phyloP scores from a whole-genome alignment of 1,140 invertebrate genomes.

The Scylla paramamosain region DNA sequence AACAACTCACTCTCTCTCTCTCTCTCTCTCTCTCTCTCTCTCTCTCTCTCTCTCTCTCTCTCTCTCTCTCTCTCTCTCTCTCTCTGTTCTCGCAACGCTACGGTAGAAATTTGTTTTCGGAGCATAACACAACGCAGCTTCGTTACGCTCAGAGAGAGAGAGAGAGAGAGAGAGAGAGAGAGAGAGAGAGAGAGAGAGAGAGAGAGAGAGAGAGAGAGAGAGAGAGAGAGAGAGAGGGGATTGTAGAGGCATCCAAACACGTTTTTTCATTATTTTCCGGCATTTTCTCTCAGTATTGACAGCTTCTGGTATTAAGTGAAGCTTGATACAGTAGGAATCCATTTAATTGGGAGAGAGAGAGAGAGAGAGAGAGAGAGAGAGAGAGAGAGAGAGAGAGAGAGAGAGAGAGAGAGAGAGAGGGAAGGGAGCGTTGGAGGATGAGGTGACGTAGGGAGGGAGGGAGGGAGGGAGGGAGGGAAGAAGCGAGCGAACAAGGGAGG shows the following conservation, averaged over 20 bases:
- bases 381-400: too few species aligned
- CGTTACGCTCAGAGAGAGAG: too few species aligned
- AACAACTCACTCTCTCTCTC: constrained; percentile 25
- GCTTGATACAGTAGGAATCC: constrained; percentile 22
- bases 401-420: too few species aligned
- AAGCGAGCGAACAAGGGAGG: not conserved
- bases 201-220: too few species aligned
- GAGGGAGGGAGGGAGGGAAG: not conserved
- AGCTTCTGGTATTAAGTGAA: not conserved
- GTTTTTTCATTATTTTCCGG: not conserved
- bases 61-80: constrained; percentile 31
- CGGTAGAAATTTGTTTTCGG: too few species aligned
- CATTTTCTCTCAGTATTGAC: not conserved
- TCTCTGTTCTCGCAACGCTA: too few species aligned
- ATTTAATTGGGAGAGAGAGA: constrained; percentile 4
- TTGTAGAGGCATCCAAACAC: not conserved
- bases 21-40: constrained; percentile 35
- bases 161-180: too few species aligned
- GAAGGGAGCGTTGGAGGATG: not conserved
- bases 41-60: constrained; percentile 35
- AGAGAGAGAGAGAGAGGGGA: too few species aligned
- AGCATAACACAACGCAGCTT: too few species aligned
- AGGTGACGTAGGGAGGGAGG: not conserved
- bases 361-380: too few species aligned
- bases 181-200: too few species aligned